Conservation (phyloP, 2,113 vertebrate species). For the Centrocercus urophasianus region DNA sequence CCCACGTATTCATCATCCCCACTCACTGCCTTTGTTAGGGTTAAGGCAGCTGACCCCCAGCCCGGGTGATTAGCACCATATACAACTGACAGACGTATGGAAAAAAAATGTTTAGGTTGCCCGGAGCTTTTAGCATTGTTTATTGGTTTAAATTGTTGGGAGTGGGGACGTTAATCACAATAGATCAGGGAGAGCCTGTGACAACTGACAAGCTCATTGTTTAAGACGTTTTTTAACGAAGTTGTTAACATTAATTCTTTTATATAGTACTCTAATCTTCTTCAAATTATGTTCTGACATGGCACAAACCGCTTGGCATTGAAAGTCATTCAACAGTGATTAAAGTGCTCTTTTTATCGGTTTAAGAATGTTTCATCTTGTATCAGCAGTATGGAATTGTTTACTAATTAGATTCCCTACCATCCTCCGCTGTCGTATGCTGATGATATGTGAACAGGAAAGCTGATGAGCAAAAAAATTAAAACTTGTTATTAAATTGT, state of each 20-base stretch:
- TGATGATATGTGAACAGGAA: conserved; percentile 56
- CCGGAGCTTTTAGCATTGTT: conserved; percentile 24
- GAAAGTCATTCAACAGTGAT: conserved; percentile 75
- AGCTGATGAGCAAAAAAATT: conserved; percentile 58
- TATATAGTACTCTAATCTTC: conserved; percentile 68
- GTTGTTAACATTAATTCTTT: conserved; percentile 75
- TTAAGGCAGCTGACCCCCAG: conserved; percentile 76
- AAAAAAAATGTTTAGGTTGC: conserved; percentile 40
- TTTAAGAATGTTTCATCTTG: conserved; percentile 76
- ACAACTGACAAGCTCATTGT: conserved; percentile 55
- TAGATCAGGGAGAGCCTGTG: conserved; percentile 40
- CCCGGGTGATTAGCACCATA: conserved; percentile 19
- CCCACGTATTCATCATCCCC: conserved; percentile 69
- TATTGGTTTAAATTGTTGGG: conserved; percentile 32
- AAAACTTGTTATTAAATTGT: conserved; percentile 62
- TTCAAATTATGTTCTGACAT: conserved; percentile 69
- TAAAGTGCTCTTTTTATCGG: conserved; percentile 72
- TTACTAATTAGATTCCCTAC: conserved; percentile 77
- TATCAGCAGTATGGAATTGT: conserved; percentile 67
- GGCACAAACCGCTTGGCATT: conserved; percentile 61
- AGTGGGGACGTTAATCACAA: background rate
- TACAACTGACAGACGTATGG: background rate
- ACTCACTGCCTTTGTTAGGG: conserved; percentile 62
- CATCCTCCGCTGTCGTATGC: conserved; percentile 43
- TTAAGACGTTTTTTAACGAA: conserved; percentile 61